Evolutionary conservation across 2,797 vertebrate genomes (phyloP), one percentile per base, ranked within the genome.

Genomic region (Anabas testudineus): DNA sequence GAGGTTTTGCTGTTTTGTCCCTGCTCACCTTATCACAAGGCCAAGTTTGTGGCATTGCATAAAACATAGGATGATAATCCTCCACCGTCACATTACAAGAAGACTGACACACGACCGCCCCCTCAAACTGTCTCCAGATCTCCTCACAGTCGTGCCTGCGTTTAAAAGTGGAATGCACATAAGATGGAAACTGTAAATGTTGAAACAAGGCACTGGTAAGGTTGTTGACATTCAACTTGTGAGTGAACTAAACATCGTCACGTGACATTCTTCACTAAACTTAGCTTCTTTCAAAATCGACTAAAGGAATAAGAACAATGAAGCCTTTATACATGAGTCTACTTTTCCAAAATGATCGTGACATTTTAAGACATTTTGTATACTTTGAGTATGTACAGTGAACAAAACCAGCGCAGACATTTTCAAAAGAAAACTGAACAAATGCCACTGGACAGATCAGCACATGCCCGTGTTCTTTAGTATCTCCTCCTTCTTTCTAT

Each of bases 81-180:
- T 88, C 78, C n/a, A 79, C 71, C 0, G 83, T 81, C 32, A 90
- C 88, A 12, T 87, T 83, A 54, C 88, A 92, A 2, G 88, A 86
- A 8, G 86, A 60, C 54, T 77, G 88, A 32, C 18, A 73, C 14
- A 87, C 18, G 1, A 93, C 85, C 0, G 84, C 84, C 34, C 87
- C 83, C 68, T 90, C 90, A 62, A 93, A 93, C 19, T 83, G 83
- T 28, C 68, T 87, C 91, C 92, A 93, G 74, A 94, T 92, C 52
- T 84, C 79, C 66, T 91, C 88, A 57, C 94, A 95, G 88, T 94
- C 87, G 45, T 82, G 88, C 28, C 94, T 95, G 6, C 22, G 41
- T 1, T n/a, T 0, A n/a, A 9, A 58, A 5, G 16, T 22, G 7
- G 8, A 36, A 36, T 18, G 13, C 13, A 39, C 37, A 39, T 2